Conservation (phyloP, 35 echinoderm and acorn worm genomes). For the Eucidaris tribuloides region DNA sequence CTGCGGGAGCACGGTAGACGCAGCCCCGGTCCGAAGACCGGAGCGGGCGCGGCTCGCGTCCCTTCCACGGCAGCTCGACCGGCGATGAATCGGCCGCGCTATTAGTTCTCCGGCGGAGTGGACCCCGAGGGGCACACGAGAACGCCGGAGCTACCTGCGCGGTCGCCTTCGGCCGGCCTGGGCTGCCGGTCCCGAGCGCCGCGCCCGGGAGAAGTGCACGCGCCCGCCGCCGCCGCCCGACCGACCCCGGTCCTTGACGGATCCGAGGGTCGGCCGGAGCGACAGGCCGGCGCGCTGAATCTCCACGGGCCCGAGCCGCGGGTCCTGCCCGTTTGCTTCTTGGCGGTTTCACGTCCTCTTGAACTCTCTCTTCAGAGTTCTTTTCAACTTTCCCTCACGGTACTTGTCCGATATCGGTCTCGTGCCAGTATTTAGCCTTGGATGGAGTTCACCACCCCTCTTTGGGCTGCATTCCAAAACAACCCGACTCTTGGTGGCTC, state of each 20-base stretch:
- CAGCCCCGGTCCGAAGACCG: conserved; percentile 37
- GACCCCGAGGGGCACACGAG: background rate
- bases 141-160: background rate
- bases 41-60: conserved; percentile 18
- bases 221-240: background rate
- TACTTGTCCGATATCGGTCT: conserved; percentile 66
- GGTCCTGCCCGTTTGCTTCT: no score
- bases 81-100: background rate
- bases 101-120: background rate
- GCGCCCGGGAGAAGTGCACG: background rate
- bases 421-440: conserved; percentile 64
- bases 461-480: conserved; percentile 54
- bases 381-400: conserved; percentile 74
- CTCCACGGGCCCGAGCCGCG: background rate
- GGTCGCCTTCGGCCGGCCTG: background rate
- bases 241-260: background rate
- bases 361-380: conserved; percentile 87
- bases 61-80: conserved; percentile 13
- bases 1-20: conserved; percentile 4
- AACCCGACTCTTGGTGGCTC: conserved; percentile 37
- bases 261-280: background rate
- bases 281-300: background rate
- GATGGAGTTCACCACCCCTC: conserved; percentile 68
- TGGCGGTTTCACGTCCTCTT: conserved; percentile 78
- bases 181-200: background rate